A percentile compares a stretch with the other conserved stretches of the same genome.
These are phyloP conservation scores for Itoplectis maculator DNA, from an alignment of 2,888 invertebrate genomes.

Conservation along the genomic window DNA sequence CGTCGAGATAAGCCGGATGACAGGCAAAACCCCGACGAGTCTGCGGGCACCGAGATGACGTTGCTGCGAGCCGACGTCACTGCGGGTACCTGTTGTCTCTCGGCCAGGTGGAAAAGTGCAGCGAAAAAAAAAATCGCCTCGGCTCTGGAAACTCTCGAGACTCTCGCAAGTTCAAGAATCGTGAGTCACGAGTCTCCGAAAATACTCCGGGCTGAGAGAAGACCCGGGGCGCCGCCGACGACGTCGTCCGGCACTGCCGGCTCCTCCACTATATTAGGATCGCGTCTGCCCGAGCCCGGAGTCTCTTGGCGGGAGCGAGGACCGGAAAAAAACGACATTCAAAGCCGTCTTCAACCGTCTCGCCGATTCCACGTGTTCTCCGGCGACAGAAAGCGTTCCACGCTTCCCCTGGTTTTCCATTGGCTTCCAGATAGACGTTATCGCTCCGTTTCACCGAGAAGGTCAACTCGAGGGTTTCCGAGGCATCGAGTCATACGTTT, in stretches of 20 bases:
- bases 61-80: not conserved
- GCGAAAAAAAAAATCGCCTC: conserved; percentile 26
- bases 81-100: conserved; percentile 11
- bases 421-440: not conserved
- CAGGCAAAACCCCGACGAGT: not conserved
- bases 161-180: conserved; percentile 53
- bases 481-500: not conserved
- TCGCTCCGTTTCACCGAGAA: not conserved
- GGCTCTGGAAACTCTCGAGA: not conserved
- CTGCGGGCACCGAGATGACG: not conserved
- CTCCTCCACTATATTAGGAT: conserved; percentile 42
- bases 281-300: conserved; percentile 12
- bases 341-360: not conserved
- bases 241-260: conserved; percentile 27
- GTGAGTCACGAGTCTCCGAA: conserved; percentile 63
- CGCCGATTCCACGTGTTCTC: not conserved
- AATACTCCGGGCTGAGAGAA: conserved; percentile 19
- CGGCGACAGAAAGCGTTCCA: not conserved
- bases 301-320: conserved; percentile 28
- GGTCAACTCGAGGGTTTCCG: not conserved
- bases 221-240: not conserved
- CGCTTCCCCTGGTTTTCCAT: no score
- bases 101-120: not conserved
- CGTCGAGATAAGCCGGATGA: conserved; percentile 2
- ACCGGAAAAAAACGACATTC: not conserved